phyloP scores from a whole-genome alignment of 2,888 invertebrate species.

The Didymodactylos carnosus region DNA sequence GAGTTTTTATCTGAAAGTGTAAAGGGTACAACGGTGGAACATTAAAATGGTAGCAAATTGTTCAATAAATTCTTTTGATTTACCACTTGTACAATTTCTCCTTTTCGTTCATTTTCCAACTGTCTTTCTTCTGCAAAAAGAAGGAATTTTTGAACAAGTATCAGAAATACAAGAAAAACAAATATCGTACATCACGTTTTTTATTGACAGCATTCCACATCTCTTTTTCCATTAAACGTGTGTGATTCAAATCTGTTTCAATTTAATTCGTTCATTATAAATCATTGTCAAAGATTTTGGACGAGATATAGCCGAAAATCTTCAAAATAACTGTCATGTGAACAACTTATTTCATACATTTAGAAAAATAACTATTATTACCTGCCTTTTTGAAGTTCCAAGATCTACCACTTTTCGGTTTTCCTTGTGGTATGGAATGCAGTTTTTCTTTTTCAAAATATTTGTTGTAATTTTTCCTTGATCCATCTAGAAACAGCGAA shows the following conservation, averaged over 20 bases:
- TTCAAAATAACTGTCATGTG: neutral
- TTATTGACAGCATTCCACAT: neutral
- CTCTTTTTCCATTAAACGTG: neutral
- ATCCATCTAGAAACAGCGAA: no score
- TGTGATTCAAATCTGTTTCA: neutral
- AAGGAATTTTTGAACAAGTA: no score
- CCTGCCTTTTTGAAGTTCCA: conserved; percentile 23
- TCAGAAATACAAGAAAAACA: neutral
- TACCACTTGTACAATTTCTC: conserved; percentile 29
- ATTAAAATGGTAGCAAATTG: no score
- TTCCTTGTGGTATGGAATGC: conserved; percentile 18
- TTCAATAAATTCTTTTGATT: conserved; percentile 15
- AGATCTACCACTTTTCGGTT: conserved; percentile 24
- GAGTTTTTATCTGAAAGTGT: conserved; percentile 26
- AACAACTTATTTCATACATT: neutral
- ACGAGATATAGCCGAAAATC: neutral
- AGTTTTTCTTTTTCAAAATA: neutral
- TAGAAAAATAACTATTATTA: conserved; percentile 13
- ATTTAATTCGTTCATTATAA: neutral
- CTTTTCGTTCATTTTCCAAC: conserved; percentile 26
- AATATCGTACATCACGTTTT: neutral
- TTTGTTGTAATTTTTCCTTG: no score
- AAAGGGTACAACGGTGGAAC: no score
- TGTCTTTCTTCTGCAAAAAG: no score
- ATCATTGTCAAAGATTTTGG: neutral